Evolutionary conservation across 2,888 invertebrate species (phyloP).

Genomic region (Melanophora roralis): DNA sequence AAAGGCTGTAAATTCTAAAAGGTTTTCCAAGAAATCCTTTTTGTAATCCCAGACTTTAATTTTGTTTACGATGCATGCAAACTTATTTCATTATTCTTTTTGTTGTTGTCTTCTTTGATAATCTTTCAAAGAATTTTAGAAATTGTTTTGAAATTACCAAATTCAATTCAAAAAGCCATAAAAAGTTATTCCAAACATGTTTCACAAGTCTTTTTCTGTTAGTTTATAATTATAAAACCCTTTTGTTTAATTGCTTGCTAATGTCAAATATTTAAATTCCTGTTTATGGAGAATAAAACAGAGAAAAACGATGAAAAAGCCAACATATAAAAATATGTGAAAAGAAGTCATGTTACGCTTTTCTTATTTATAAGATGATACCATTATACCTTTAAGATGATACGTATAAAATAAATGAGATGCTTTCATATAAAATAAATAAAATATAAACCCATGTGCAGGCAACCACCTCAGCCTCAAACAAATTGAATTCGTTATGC

Average conservation of each 20-base stretch:
- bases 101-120: background rate
- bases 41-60: background rate
- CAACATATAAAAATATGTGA: slow-evolving; percentile 2
- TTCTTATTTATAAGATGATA: slow-evolving; percentile 29
- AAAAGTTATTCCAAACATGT: background rate
- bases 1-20: background rate
- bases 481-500: slow-evolving; percentile 60
- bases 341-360: slow-evolving; percentile 51
- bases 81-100: background rate
- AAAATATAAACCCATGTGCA: slow-evolving; percentile 14
- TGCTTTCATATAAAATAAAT: slow-evolving; percentile 20
- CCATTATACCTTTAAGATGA: slow-evolving; percentile 44
- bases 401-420: background rate
- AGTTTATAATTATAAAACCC: slow-evolving; percentile 24
- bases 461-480: slow-evolving; percentile 45
- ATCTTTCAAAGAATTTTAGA: background rate
- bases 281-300: slow-evolving; percentile 10
- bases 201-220: background rate
- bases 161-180: background rate
- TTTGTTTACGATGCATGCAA: background rate
- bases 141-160: background rate
- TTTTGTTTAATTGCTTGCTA: slow-evolving; percentile 51
- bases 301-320: background rate
- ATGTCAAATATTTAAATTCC: slow-evolving; percentile 57
- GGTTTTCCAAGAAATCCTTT: background rate